These are phyloP conservation scores for Arctocebus calabarensis DNA, from an alignment of 2,797 vertebrate species.

Conservation along the genomic window DNA sequence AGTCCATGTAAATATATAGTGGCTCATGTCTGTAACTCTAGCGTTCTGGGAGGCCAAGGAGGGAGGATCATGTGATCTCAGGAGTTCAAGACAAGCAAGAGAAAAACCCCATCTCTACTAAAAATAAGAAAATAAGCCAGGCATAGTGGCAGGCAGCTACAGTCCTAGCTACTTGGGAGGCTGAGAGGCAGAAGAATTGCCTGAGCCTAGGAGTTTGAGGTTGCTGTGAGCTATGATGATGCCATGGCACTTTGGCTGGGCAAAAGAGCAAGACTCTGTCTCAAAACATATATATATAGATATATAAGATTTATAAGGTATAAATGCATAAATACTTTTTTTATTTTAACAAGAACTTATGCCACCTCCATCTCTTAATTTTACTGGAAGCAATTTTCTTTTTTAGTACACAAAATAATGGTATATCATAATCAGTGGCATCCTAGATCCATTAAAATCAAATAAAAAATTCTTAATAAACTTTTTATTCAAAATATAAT, in stretches of 20 bases:
- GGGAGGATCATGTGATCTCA: neutral
- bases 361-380: neutral
- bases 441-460: constrained; percentile 1
- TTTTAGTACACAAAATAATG: neutral
- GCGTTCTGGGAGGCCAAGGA: neutral
- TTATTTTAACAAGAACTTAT: neutral
- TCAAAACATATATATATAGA: neutral
- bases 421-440: neutral
- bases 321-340: no score
- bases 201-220: neutral
- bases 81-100: neutral
- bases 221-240: neutral
- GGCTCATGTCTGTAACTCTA: neutral
- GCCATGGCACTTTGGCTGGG: neutral
- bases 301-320: no score
- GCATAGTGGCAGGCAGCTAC: neutral
- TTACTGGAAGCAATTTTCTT: neutral
- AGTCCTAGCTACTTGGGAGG: neutral
- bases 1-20: neutral
- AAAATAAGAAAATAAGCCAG: neutral
- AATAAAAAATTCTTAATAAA: neutral
- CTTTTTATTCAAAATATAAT: constrained; percentile 14
- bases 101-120: neutral
- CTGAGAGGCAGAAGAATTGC: neutral
- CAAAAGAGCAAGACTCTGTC: neutral